phyloP scores from a whole-genome alignment of 2,797 vertebrate species.

The Chiloscyllium punctatum region DNA sequence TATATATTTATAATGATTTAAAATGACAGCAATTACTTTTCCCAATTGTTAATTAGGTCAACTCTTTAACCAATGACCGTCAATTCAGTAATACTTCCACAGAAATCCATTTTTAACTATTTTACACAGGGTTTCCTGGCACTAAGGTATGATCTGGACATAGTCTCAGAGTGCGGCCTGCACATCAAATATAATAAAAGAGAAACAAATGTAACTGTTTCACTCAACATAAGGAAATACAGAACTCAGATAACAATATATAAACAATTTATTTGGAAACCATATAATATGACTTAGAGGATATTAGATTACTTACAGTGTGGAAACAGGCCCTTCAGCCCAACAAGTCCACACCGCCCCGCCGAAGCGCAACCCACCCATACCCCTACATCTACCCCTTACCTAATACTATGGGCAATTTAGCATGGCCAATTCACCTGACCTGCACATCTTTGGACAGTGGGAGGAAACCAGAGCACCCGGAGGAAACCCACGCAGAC shows the following conservation, averaged over 20 bases:
- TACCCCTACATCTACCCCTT: too few relatives aligned
- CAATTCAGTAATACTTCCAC: not conserved
- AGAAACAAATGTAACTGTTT: not conserved
- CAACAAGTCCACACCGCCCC: too few relatives aligned
- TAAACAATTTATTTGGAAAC: not conserved
- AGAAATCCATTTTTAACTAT: not conserved
- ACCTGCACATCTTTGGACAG: too few relatives aligned
- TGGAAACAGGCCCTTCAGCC: too few relatives aligned
- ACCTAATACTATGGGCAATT: too few relatives aligned
- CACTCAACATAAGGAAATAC: not conserved
- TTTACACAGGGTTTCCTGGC: not conserved
- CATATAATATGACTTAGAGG: not conserved
- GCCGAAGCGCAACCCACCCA: too few relatives aligned
- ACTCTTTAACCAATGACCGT: not conserved
- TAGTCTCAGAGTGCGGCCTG: not conserved
- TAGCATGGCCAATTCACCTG: too few relatives aligned
- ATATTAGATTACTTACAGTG: too few relatives aligned
- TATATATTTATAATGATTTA: not conserved
- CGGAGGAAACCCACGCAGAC: too few relatives aligned
- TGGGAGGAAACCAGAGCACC: too few relatives aligned
- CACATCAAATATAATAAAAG: not conserved
- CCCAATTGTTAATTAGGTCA: not conserved
- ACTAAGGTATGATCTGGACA: not conserved
- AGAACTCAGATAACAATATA: not conserved
- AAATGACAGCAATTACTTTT: not conserved